A percentile compares a stretch with the other conserved stretches of the same genome.
Conservation (phyloP, 1,140 invertebrate genomes). For the Andrena cerasifolii region DNA sequence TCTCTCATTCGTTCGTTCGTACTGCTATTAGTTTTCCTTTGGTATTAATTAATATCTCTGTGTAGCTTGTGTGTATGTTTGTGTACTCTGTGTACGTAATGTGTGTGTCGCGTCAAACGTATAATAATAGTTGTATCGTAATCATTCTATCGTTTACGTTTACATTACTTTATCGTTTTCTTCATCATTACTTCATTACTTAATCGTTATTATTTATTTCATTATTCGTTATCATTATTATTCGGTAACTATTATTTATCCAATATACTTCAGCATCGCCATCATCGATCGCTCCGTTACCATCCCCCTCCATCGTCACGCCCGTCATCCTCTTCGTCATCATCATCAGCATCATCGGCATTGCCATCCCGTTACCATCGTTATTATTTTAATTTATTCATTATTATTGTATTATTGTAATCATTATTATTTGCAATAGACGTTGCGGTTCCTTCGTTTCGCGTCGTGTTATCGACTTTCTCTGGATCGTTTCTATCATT, state of each 20-base stretch:
- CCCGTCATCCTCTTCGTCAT: conserved; percentile 4
- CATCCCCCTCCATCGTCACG: background rate
- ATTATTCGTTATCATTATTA: conserved; percentile 48
- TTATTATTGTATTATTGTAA: conserved; percentile 73
- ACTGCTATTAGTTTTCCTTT: background rate
- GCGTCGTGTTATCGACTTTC: background rate
- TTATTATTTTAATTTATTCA: conserved; percentile 64
- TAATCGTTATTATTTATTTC: conserved; percentile 60
- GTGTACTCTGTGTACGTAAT: background rate
- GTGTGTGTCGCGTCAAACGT: conserved; percentile 44
- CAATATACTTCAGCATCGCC: conserved; percentile 1
- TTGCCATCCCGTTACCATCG: conserved; percentile 13
- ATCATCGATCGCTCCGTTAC: background rate
- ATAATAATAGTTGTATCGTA: conserved; percentile 65
- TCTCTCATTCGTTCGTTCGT: background rate
- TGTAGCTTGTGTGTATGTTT: background rate
- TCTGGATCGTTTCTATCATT: background rate
- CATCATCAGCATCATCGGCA: background rate
- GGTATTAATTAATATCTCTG: conserved; percentile 9
- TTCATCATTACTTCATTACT: conserved; percentile 53
- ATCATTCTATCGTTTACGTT: conserved; percentile 62
- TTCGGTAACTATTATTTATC: conserved; percentile 46
- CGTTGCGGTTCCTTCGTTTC: conserved; percentile 48
- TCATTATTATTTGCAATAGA: conserved; percentile 66
- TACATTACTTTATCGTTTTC: conserved; percentile 54